These are phyloP conservation scores for Eumacrocentrus americanus DNA, from an alignment of 2,888 invertebrate genomes.

Conservation along the genomic window DNA sequence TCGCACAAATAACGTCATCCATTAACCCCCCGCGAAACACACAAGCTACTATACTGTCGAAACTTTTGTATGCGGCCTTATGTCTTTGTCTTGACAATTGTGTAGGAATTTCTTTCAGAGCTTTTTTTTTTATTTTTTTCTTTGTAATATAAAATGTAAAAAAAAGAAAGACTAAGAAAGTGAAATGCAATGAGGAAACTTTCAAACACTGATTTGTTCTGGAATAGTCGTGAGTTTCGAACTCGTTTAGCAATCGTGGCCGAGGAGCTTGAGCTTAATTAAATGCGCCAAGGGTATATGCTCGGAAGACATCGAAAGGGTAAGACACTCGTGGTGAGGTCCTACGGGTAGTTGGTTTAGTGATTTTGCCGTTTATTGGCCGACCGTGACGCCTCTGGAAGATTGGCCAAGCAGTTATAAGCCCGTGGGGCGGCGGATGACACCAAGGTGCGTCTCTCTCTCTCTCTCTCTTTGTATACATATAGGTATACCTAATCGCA, in stretches of 20 bases:
- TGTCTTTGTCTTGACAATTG: not conserved
- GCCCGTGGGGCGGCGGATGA: slow-evolving; percentile 50
- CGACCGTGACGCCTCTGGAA: slow-evolving; percentile 54
- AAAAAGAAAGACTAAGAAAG: slow-evolving; percentile 7
- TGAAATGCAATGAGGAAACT: slow-evolving; percentile 12
- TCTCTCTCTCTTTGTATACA: slow-evolving; percentile 8
- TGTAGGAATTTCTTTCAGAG: not conserved
- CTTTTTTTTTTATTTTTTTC: not conserved
- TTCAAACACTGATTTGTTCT: slow-evolving; percentile 18
- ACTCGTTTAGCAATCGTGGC: slow-evolving; percentile 45
- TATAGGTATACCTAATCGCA: no score
- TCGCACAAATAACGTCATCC: not conserved
- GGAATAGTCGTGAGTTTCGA: slow-evolving; percentile 22
- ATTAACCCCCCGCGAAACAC: not conserved
- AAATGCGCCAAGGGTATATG: slow-evolving; percentile 43
- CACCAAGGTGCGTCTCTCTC: slow-evolving; percentile 51
- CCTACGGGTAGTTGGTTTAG: slow-evolving; percentile 52
- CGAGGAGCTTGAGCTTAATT: slow-evolving; percentile 51
- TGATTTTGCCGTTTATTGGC: slow-evolving; percentile 58
- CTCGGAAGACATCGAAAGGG: slow-evolving; percentile 11
- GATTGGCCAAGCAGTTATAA: slow-evolving; percentile 54
- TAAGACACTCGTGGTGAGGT: slow-evolving; percentile 11
- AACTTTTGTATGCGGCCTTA: not conserved
- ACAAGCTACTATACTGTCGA: no score
- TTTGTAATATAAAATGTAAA: not conserved